Evolutionary conservation across 37 sponge, comb jelly and placozoan species (phyloP), one percentile per base, ranked within the genome.

Genomic region (Agelas oroides): DNA sequence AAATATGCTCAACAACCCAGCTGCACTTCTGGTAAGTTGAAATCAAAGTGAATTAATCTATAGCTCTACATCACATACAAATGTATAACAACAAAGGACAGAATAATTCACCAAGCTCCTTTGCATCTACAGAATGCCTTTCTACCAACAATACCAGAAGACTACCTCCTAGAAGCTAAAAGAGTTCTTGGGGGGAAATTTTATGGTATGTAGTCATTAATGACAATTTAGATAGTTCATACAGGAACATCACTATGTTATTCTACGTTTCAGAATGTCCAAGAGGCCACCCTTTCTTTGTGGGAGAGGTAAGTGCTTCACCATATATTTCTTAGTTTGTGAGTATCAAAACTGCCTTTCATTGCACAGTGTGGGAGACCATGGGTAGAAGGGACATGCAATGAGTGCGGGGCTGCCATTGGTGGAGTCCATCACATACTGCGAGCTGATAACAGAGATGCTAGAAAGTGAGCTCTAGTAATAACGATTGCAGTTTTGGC

Each of bases 261-360:
- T 46, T 46, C 8, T 46, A 3, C 8, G 6, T 46, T 46, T 46
- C 46, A 87, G 92, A 77, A 65, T 94, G 94, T 71, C 83, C 87
- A 12, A 86, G 70, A 53, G 94, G 94, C 20, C 94, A 94, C 77
- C 90, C 87, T 14, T 93, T 89, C 60, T 81, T 81, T 28, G 77
- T 93, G 31, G 80, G 71, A 52, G 86, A 93, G 63, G 93, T 89
- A 56, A 85, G 77, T 70, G 18, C 20, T n/a, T n/a, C n/a, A n/a
- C n/a, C n/a, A n/a, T n/a, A n/a, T n/a, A n/a, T n/a, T n/a, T n/a
- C 63, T 14, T 41, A 32, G 17, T 56, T 28, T 79, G 24, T n/a
- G 63, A 38, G 25, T 38, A 65, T 73, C 52, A 17, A 28, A 20
- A 27, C 21, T 72, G 61, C 14, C 2, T 20, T 16, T 0, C 21